A percentile compares a stretch with the other conserved stretches of the same genome.
Conservation (phyloP, 37 sponge, comb jelly and placozoan genomes). For the Geodia barretti region DNA sequence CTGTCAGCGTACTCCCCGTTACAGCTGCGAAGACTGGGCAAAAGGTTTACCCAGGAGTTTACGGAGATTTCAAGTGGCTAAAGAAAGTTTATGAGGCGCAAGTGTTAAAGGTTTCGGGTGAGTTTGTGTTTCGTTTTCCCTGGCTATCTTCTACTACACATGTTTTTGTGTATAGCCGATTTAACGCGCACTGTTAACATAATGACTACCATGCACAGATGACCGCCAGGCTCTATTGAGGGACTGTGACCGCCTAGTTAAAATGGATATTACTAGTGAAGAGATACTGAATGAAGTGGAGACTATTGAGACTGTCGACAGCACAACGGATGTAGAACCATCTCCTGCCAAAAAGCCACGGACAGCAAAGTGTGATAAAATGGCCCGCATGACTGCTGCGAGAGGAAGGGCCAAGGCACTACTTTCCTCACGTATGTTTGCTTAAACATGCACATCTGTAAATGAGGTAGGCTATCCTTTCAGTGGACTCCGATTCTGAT, state of each 20-base stretch:
- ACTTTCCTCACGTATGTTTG: background rate
- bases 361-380: background rate
- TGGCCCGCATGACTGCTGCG: background rate
- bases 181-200: background rate
- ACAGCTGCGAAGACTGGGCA: background rate
- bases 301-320: background rate
- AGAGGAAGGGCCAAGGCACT: background rate
- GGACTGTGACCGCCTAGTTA: background rate
- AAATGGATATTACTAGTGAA: background rate
- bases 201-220: background rate
- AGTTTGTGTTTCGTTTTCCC: too few species aligned
- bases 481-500: background rate
- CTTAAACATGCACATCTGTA: background rate
- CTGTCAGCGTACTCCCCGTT: background rate
- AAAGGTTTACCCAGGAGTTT: background rate
- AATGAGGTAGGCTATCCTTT: background rate
- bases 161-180: too few species aligned
- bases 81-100: constrained; percentile 19
- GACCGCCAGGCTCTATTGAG: background rate
- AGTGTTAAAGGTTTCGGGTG: constrained; percentile 21
- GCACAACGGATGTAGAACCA: background rate
- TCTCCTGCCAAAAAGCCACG: background rate
- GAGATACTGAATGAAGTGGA: background rate
- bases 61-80: constrained; percentile 9
- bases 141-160: too few species aligned